Evolutionary conservation across 53 echinoderm and acorn worm genomes (phyloP), one percentile per base, ranked within the genome.

Genomic region (Patiria pectinifera): DNA sequence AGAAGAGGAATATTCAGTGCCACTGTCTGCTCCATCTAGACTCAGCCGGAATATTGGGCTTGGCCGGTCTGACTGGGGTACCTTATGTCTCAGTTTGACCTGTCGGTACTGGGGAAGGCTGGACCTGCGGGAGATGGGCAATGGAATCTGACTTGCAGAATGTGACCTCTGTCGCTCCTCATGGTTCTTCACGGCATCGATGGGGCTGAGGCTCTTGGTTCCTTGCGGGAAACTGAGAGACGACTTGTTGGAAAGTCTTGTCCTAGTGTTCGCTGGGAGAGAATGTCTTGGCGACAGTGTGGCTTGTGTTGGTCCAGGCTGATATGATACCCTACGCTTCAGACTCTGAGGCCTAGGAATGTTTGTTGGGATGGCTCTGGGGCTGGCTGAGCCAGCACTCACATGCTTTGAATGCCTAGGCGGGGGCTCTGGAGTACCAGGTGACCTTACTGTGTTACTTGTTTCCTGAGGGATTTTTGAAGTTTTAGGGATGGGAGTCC

Each of bases 61-160:
- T 45, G 78, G 78, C 19, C 78, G 6, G 62, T 78, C 89, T 48
- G 89, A 78, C 66, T 24, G 77, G 19, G 89, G 21, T 11, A 13
- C 62, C 79, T 79, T 89, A 24, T 59, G 89, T 10, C 89, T 60
- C 25, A 79, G 89, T 45, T 89, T 89, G 80, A 89, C 89, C 12
- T 47, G 89, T 21, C 89, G 62, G 13, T 89, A 45, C 59, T 14
- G 48, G 11, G 89, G 89, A 13, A 89, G 78, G 79, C 89, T 89
- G 4, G 63, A 6, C 45, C 79, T 47, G 5, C 63, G 78, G 4
- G 79, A 78, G 44, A 45, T 19, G n/a, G 25, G 79, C 46, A 89
- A 62, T 11, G 89, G 89, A 79, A 89, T 89, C 23, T 89, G 79
- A 43, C 89, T 89, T 78, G 63, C 89, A 1, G 89, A 89, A 44